phyloP scores from a whole-genome alignment of 2,113 vertebrate genomes.

The Dipodomys spectabilis region DNA sequence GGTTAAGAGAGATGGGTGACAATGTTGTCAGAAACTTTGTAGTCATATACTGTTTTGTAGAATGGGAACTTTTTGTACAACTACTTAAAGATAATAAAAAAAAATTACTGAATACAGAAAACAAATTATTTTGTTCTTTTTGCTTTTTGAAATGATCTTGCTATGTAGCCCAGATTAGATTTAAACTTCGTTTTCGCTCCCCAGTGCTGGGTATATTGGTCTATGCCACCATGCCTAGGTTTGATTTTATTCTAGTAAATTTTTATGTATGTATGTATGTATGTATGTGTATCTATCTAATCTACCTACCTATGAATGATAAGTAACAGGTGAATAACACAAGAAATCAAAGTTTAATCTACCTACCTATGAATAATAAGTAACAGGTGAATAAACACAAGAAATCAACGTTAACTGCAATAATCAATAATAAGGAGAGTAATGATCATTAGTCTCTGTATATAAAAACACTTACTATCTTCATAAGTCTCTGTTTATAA shows the following conservation, averaged over 20 bases:
- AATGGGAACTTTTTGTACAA: too few species aligned
- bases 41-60: too few species aligned
- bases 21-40: too few species aligned
- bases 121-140: slow-evolving; percentile 25
- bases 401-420: slow-evolving; percentile 5
- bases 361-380: neutral
- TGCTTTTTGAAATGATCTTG: neutral
- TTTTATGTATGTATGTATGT: too few species aligned
- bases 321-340: neutral
- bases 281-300: neutral
- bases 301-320: neutral
- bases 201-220: neutral
- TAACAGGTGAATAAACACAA: neutral
- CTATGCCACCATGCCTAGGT: neutral
- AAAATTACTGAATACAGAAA: neutral
- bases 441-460: neutral
- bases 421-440: neutral
- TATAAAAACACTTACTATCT: neutral
- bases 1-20: too few species aligned
- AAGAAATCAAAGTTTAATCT: slow-evolving; percentile 11
- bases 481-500: neutral
- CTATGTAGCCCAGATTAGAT: neutral
- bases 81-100: neutral
- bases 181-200: neutral
- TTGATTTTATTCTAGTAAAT: neutral